Base-by-base conservation (phyloP, 2,797 vertebrate species). In the Mionectes olivaceus region DNA sequence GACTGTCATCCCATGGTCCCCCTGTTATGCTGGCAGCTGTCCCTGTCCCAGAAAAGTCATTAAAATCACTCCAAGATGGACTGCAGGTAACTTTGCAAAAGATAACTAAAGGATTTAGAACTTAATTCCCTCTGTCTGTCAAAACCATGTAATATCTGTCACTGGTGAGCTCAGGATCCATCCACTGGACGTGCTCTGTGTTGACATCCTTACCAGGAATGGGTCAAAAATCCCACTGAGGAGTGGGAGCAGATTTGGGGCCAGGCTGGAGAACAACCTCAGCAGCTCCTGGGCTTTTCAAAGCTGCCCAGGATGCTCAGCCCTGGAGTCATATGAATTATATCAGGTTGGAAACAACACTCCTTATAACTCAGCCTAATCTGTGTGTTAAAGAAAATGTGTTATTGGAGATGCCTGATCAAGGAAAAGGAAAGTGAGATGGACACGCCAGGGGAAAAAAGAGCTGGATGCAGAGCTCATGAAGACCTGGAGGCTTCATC, bases 31-130 rank as follows among this genome's bases (percentile, higher is more conserved):
- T 49, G 90, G 73, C 88, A 94, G 88, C 88, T 83, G 65, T 74
- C 73, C 87, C 93, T 28, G 47, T 5, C 94, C 80, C 77, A 63
- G 92, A 82, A 68, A 92, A 94, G 73, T 69, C 92, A 93, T 95
- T 91, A 90, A 81, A 95, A 89, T 90, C 83, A 55, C 46, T 39
- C 30, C 61, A 32, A 50, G 90, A 87, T 56, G 83, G 80, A 69
- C 78, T 86, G 22, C 0, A 19, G 87, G 91, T 11, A 81, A 79
- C 77, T 87, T 61, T 23, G 67, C 41, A 25, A 8, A 56, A 84
- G 90, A 82, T 89, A 93, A 67, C 37, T 1, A 4, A 22, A 39
- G 90, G 93, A 87, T 94, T 93, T 92, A 87, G 83, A 77, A 50
- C 13, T 83, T 33, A 73, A 93, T 93, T 95, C 79, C 69, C 44